Evolutionary conservation across 2,888 invertebrate species (phyloP), one percentile per base, ranked within the genome.

Genomic region (Chloroclystis v-ata): DNA sequence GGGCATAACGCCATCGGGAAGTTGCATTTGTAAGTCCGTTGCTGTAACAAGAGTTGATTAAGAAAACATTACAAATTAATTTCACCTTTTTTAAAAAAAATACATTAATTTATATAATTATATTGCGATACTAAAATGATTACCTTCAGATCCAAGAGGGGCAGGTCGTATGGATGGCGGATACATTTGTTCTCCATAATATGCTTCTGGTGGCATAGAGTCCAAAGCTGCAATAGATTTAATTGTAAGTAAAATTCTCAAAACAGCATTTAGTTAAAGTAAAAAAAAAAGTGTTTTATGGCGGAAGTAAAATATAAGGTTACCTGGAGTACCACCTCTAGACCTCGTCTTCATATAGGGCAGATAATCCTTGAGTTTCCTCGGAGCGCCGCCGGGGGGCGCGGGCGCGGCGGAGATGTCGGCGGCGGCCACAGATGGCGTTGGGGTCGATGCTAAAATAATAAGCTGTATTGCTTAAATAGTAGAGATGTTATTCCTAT

Each of bases 351-450:
- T 92, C 91, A 94, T 92, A 47, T 91, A 92, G 0, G 95, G 95
- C 43, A 97, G 81, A 74, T 95, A 97, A 78, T 98, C 97, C 69
- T 96, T 96, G 26, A 97, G 82, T 69, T 96, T 97, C 1, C 91
- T 82, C 8, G 47, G 43, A 26, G 39, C 49, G n/a, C 84, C 73
- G 12, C 62, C 61, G 40, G 67, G 74, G 11, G 59, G 48, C 28
- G 39, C 5, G 9, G 40, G 8, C 35, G 30, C 16, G 2, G 60
- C 13, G 5, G 33, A 14, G n/a, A 52, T 49, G 1, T 16, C 24
- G 5, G 42, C 12, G 14, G 47, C 47, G 0, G 52, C 6, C 0
- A 64, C 25, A 1, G 65, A 46, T 1, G 69, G 52, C 0, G 64
- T 32, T 0, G 72, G 53, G 0, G 69, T 52, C 0, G 68, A 30